These are phyloP conservation scores for Parnassius glacialis DNA, from an alignment of 2,888 invertebrate species.

Conservation along the genomic window DNA sequence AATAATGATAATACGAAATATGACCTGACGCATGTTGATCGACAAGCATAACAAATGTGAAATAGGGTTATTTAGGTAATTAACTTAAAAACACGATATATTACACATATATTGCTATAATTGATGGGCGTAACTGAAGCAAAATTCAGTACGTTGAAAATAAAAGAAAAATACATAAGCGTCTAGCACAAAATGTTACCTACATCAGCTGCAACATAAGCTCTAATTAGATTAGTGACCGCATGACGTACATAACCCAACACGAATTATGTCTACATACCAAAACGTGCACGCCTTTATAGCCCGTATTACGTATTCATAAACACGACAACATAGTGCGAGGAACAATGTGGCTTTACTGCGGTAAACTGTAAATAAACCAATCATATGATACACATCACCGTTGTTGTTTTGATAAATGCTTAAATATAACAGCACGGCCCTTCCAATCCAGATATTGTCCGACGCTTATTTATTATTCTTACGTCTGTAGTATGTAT, in stretches of 20 bases:
- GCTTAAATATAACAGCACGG: slow-evolving; percentile 10
- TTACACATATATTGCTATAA: too few relatives aligned
- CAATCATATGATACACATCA: slow-evolving; percentile 18
- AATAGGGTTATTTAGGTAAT: too few relatives aligned
- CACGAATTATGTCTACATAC: slow-evolving; percentile 27
- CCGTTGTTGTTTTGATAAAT: slow-evolving; percentile 16
- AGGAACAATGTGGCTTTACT: slow-evolving; percentile 13
- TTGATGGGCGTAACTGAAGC: background rate
- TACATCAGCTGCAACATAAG: slow-evolving; percentile 15
- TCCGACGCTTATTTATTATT: too few relatives aligned
- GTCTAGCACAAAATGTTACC: slow-evolving; percentile 9
- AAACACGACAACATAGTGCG: slow-evolving; percentile 12
- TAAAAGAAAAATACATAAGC: slow-evolving; percentile 17
- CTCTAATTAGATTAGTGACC: slow-evolving; percentile 36
- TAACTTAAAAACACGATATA: too few relatives aligned
- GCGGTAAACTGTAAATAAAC: slow-evolving; percentile 20
- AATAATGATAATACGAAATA: too few relatives aligned
- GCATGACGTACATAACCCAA: slow-evolving; percentile 26
- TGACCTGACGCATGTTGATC: too few relatives aligned
- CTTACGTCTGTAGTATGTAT: too few relatives aligned
- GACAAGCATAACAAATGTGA: too few relatives aligned
- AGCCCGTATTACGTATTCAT: slow-evolving; percentile 24
- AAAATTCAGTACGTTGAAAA: background rate
- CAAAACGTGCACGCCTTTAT: slow-evolving; percentile 27
- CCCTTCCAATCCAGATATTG: too few relatives aligned